These are phyloP conservation scores for Conomelus anceps DNA, from an alignment of 2,888 invertebrate species.

Conservation along the genomic window DNA sequence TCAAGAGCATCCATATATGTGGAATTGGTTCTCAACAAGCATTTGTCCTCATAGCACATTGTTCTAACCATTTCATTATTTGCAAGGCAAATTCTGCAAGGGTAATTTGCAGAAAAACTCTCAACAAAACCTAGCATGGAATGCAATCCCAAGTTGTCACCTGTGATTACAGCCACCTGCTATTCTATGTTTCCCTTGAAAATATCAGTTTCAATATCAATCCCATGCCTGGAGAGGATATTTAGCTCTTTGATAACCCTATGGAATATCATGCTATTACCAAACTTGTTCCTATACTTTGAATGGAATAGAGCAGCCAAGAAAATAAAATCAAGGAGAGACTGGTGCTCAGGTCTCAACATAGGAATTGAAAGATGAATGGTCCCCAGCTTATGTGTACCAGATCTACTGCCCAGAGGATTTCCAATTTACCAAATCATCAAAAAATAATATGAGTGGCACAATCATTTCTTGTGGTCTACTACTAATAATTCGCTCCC, in stretches of 20 bases:
- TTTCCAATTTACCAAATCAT: too few relatives aligned
- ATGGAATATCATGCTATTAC: too few relatives aligned
- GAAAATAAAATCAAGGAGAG: background rate
- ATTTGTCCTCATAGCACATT: too few relatives aligned
- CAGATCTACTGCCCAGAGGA: conserved; percentile 15
- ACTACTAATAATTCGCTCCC: too few relatives aligned
- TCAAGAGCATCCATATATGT: background rate
- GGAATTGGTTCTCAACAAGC: too few relatives aligned
- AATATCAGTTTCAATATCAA: background rate
- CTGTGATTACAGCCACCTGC: conserved; percentile 1
- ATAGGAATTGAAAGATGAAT: conserved; percentile 17
- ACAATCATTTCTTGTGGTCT: too few relatives aligned
- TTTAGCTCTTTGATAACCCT: too few relatives aligned
- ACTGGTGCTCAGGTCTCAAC: conserved; percentile 2
- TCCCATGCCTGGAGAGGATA: background rate
- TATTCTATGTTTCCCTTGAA: background rate
- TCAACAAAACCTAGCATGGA: conserved; percentile 16
- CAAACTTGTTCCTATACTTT: too few relatives aligned
- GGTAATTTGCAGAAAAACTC: conserved; percentile 6
- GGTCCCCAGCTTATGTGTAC: conserved; percentile 17
- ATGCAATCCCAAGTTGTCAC: conserved; percentile 15
- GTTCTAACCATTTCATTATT: background rate
- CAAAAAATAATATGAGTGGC: too few relatives aligned
- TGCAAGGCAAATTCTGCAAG: conserved; percentile 10
- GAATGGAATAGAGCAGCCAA: too few relatives aligned